Conservation (phyloP, 2,113 vertebrate genomes). For the Trichechus manatus region DNA sequence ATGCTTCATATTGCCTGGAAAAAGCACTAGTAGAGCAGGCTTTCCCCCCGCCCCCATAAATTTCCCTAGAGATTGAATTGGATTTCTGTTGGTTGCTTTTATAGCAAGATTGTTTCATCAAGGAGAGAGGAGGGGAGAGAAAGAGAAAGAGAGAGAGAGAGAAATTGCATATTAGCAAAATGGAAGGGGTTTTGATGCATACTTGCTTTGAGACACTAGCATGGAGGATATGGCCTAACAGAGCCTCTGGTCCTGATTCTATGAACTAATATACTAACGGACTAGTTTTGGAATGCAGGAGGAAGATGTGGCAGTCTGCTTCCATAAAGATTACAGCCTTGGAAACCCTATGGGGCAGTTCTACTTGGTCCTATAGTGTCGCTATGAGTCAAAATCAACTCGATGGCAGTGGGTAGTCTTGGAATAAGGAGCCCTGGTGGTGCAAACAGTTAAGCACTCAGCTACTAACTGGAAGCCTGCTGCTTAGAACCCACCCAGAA, state of each 20-base stretch:
- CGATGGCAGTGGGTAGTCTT: not conserved
- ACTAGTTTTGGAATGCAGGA: not conserved
- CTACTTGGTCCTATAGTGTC: not conserved
- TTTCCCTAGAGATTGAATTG: slow-evolving; percentile 79
- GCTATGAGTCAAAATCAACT: not conserved
- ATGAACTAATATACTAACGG: not conserved
- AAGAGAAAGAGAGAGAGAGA: not conserved
- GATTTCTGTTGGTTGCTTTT: slow-evolving; percentile 80
- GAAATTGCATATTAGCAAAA: not conserved
- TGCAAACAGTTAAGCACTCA: not conserved
- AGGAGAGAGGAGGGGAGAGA: not conserved
- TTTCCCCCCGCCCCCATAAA: slow-evolving; percentile 67
- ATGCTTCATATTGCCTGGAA: slow-evolving; percentile 76
- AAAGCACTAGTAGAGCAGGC: slow-evolving; percentile 73
- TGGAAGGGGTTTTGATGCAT: not conserved
- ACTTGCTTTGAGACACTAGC: not conserved
- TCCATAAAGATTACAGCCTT: not conserved
- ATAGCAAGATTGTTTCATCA: slow-evolving; percentile 71
- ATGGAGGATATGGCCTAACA: not conserved
- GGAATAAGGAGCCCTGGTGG: not conserved
- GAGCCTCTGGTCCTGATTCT: not conserved
- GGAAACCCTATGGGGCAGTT: not conserved
- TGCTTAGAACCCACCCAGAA: not conserved
- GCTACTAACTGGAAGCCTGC: not conserved
- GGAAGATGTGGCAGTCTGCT: too few species aligned